These are phyloP conservation scores for Sebastes alutus DNA, from an alignment of 2,797 vertebrate genomes.

Conservation along the genomic window DNA sequence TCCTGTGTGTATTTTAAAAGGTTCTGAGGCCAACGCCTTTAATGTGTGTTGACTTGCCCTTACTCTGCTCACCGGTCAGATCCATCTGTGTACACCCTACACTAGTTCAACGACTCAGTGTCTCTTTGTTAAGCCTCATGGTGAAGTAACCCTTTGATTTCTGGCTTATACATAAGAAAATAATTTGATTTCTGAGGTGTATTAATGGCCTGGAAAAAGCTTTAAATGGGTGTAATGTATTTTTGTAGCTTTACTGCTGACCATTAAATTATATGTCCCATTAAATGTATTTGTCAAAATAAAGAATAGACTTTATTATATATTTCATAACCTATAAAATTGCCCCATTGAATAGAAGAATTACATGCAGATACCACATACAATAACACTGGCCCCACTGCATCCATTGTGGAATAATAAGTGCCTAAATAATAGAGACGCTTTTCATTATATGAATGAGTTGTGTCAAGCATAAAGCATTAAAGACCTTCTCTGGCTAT, in stretches of 20 bases:
- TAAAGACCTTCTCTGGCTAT: constrained; percentile 45
- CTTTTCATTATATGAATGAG: constrained; percentile 64
- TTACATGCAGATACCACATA: constrained; percentile 7
- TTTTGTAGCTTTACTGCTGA: background rate
- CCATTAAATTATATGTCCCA: background rate
- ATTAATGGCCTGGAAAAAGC: background rate
- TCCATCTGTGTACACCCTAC: constrained; percentile 27
- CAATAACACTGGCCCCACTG: background rate
- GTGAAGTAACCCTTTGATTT: constrained; percentile 13
- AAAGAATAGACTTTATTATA: background rate
- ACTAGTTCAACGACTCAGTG: constrained; percentile 4
- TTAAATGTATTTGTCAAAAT: background rate
- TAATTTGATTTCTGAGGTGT: background rate
- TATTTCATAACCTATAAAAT: constrained; percentile 10
- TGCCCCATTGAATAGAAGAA: constrained; percentile 43
- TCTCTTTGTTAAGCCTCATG: constrained; percentile 4
- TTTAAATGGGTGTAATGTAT: background rate
- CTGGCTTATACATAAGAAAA: background rate
- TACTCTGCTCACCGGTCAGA: constrained; percentile 30
- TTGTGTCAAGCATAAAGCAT: constrained; percentile 47
- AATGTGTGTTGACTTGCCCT: constrained; percentile 71
- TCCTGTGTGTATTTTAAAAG: constrained; percentile 85
- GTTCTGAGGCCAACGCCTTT: constrained; percentile 60
- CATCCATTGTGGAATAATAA: constrained; percentile 38
- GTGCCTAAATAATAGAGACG: constrained; percentile 44